These are phyloP conservation scores for Malurus cyaneus DNA, from an alignment of 2,113 vertebrate species.

Conservation along the genomic window DNA sequence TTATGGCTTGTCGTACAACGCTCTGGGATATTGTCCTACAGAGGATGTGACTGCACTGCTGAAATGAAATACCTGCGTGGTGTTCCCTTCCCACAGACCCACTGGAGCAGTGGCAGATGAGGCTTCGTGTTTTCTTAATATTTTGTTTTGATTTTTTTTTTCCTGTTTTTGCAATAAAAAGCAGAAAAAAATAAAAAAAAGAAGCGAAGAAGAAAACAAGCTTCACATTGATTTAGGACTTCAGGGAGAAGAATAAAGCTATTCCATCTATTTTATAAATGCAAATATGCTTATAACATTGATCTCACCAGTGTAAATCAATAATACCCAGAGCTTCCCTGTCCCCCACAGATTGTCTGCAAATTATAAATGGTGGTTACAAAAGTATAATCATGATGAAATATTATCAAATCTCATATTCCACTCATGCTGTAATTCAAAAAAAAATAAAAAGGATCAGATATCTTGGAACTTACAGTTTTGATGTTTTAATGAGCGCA, in stretches of 20 bases:
- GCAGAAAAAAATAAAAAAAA: not conserved
- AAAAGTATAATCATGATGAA: conserved; percentile 54
- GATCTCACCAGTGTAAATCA: conserved; percentile 46
- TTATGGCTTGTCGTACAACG: conserved; percentile 32
- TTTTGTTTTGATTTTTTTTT: conserved; percentile 21
- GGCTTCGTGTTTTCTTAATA: not conserved
- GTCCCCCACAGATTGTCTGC: not conserved
- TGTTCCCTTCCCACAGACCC: not conserved
- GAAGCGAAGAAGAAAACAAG: not conserved
- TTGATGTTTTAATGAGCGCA: conserved; percentile 74
- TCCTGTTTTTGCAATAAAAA: conserved; percentile 22
- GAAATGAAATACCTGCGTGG: not conserved
- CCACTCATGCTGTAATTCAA: conserved; percentile 59
- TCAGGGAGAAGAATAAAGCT: conserved; percentile 13
- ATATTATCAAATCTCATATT: conserved; percentile 40
- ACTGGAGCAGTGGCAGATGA: not conserved
- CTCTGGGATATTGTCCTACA: conserved; percentile 7
- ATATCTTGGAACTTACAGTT: conserved; percentile 63
- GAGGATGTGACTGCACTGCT: not conserved
- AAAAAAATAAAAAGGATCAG: conserved; percentile 65
- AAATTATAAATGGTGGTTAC: conserved; percentile 46
- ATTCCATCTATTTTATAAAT: conserved; percentile 57
- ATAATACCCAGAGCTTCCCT: conserved; percentile 55
- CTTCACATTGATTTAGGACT: conserved; percentile 47
- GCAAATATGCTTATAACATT: conserved; percentile 50